Conservation (phyloP, 64 coral and sea anemone species). For the Stichodactyla mertensii region DNA sequence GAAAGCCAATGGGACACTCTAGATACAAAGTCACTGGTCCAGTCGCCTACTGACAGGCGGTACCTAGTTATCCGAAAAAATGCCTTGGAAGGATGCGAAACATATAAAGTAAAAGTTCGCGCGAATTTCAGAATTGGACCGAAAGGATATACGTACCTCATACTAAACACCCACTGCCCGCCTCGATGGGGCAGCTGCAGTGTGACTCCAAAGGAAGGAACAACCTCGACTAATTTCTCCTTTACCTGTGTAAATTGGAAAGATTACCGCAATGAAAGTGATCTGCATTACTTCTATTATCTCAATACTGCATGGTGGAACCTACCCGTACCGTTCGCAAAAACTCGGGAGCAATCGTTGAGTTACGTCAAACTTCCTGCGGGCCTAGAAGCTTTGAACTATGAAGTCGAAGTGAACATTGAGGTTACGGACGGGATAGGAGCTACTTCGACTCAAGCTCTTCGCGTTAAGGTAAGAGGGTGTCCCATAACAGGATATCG, state of each 20-base stretch:
- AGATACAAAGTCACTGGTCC: background rate
- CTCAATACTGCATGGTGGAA: slow-evolving; percentile 29
- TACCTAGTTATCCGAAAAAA: slow-evolving; percentile 41
- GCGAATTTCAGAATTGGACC: background rate
- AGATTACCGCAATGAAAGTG: slow-evolving; percentile 1
- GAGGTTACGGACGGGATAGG: slow-evolving; percentile 21
- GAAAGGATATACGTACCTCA: slow-evolving; percentile 25
- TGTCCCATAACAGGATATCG: no score
- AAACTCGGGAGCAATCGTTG: background rate
- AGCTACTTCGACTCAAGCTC: background rate
- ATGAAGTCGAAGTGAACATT: slow-evolving; percentile 25
- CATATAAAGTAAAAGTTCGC: slow-evolving; percentile 15
- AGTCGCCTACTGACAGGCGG: background rate
- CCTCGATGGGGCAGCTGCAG: slow-evolving; percentile 39
- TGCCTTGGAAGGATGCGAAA: slow-evolving; percentile 20
- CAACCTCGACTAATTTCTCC: background rate
- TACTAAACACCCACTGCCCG: background rate
- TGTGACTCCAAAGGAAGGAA: background rate
- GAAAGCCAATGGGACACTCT: background rate
- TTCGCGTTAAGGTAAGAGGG: slow-evolving; percentile 33
- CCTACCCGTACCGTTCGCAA: background rate
- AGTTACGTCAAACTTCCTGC: background rate
- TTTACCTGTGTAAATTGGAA: slow-evolving; percentile 42
- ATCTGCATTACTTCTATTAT: slow-evolving; percentile 36
- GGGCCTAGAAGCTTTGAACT: slow-evolving; percentile 19